Evolutionary conservation across 2,797 vertebrate genomes (phyloP).

Genomic region (Amblyraja radiata): DNA sequence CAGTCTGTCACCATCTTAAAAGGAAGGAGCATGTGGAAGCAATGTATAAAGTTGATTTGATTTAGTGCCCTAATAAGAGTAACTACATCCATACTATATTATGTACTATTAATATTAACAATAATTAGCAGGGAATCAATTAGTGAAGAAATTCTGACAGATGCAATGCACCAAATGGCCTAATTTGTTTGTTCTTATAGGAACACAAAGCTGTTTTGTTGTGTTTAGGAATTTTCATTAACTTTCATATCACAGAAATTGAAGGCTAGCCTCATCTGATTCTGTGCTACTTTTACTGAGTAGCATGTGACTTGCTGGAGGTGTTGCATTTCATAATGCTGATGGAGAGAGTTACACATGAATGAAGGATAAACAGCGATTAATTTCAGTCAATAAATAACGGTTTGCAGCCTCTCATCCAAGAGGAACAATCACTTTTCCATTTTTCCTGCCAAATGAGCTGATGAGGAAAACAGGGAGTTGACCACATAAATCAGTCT

Average conservation of each 20-base stretch:
- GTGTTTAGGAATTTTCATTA: conserved; percentile 69
- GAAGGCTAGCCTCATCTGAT: conserved; percentile 74
- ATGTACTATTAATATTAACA: background rate
- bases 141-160: background rate
- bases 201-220: conserved; percentile 74
- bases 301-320: conserved; percentile 66
- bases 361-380: conserved; percentile 82
- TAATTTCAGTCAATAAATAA: conserved; percentile 89
- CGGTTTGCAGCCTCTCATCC: conserved; percentile 72
- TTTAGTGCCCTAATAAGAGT: background rate
- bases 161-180: background rate
- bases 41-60: background rate
- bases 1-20: background rate
- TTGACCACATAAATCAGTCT: conserved; percentile 98
- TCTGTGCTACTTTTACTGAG: conserved; percentile 62
- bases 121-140: background rate
- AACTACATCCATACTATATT: background rate
- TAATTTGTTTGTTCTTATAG: conserved; percentile 62
- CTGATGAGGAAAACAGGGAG: conserved; percentile 94
- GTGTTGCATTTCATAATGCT: conserved; percentile 71
- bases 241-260: conserved; percentile 74
- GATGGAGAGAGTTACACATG: conserved; percentile 72
- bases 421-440: conserved; percentile 88
- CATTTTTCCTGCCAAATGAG: conserved; percentile 85
- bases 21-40: background rate